These are phyloP conservation scores for Python bivittatus DNA, from an alignment of 2,113 vertebrate genomes.

Conservation along the genomic window DNA sequence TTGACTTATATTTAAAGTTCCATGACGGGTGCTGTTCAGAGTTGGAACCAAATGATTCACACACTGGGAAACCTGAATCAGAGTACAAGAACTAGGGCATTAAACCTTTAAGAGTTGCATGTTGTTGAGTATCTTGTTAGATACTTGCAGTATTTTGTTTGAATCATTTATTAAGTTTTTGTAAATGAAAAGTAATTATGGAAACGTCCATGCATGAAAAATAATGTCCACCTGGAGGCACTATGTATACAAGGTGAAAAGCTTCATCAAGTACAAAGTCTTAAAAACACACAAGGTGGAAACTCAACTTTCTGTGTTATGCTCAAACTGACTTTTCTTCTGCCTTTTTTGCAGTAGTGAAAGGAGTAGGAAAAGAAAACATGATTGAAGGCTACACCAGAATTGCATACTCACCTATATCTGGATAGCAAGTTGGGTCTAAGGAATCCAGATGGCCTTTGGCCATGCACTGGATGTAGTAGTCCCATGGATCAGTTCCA, in stretches of 20 bases:
- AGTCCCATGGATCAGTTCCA: slow-evolving; percentile 72
- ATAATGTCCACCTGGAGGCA: not conserved
- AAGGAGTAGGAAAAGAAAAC: slow-evolving; percentile 60
- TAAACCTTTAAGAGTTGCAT: not conserved
- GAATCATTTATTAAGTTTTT: not conserved
- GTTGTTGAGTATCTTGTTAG: not conserved
- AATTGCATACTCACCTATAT: slow-evolving; percentile 72
- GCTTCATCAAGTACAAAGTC: not conserved
- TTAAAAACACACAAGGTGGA: not conserved
- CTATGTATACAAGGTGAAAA: not conserved
- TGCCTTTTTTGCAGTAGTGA: slow-evolving; percentile 29
- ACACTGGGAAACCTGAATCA: not conserved
- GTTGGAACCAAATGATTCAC: not conserved
- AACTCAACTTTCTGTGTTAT: not conserved
- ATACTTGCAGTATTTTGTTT: not conserved
- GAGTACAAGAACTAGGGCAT: too few relatives aligned
- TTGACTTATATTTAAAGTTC: too few relatives aligned
- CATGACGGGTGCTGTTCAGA: not conserved
- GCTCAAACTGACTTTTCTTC: not conserved
- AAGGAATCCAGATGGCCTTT: slow-evolving; percentile 81
- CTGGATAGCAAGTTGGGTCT: slow-evolving; percentile 77
- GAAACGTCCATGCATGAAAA: not conserved
- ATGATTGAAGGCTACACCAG: slow-evolving; percentile 73
- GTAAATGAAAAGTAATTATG: not conserved
- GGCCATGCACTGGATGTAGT: slow-evolving; percentile 79